Evolutionary conservation across 2,113 vertebrate genomes (phyloP).

Genomic region (Bucco capensis): DNA sequence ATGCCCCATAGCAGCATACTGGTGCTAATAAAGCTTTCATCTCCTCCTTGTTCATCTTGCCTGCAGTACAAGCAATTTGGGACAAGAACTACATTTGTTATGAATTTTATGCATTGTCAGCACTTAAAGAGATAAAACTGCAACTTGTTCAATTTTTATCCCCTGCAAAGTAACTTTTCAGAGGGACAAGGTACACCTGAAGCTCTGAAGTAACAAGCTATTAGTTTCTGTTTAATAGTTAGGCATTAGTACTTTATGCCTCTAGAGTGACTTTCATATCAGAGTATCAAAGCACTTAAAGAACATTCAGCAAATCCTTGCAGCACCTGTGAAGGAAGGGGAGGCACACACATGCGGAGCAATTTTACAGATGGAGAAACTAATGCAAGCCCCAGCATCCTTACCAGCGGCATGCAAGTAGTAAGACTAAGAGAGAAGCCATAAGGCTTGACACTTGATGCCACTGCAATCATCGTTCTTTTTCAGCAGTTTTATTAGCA

Average conservation of each 20-base stretch:
- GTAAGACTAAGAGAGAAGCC: not conserved
- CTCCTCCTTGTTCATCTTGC: not conserved
- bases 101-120: not conserved
- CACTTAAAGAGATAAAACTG: not conserved
- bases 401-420: not conserved
- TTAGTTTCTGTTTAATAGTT: not conserved
- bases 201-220: not conserved
- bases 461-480: not conserved
- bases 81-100: not conserved
- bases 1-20: not conserved
- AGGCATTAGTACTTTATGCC: not conserved
- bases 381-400: not conserved
- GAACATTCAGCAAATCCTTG: not conserved
- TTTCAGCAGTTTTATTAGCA: constrained; percentile 4
- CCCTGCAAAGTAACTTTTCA: not conserved
- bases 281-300: not conserved
- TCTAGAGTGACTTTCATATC: not conserved
- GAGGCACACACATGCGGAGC: not conserved
- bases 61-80: not conserved
- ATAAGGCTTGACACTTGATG: not conserved
- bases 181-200: not conserved
- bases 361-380: not conserved
- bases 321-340: constrained; percentile 19
- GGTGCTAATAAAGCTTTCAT: not conserved
- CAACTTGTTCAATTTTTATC: not conserved